These are phyloP conservation scores for Heteractis magnifica DNA, from an alignment of 92 coral and sea anemone genomes.

Conservation along the genomic window DNA sequence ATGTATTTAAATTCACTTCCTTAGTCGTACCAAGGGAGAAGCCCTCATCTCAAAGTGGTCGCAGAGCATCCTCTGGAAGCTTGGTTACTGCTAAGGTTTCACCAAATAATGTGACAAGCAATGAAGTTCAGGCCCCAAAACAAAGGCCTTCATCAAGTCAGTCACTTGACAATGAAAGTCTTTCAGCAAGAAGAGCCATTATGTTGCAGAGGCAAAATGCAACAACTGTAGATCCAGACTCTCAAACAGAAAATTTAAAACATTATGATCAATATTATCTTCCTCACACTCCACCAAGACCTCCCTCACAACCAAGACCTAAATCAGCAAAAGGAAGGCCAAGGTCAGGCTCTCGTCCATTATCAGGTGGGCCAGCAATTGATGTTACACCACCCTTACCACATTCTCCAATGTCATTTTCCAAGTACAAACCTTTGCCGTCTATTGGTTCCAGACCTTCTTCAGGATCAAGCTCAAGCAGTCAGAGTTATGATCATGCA, in stretches of 20 bases:
- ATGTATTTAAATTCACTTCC: background rate
- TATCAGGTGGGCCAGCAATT: constrained; percentile 23
- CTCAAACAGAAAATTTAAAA: background rate
- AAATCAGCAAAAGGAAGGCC: constrained; percentile 70
- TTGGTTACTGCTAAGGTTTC: background rate
- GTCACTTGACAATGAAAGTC: constrained; percentile 36
- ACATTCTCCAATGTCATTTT: constrained; percentile 65
- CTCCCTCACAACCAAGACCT: constrained; percentile 64
- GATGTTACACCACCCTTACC: constrained; percentile 35
- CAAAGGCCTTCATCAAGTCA: constrained; percentile 25
- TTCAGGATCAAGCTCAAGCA: constrained; percentile 15
- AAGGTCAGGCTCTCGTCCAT: constrained; percentile 36
- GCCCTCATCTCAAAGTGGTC: background rate
- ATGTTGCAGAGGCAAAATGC: constrained; percentile 47
- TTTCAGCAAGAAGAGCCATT: constrained; percentile 26
- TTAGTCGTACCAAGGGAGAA: constrained; percentile 15
- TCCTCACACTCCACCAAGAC: constrained; percentile 52
- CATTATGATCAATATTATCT: background rate
- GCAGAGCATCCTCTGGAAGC: constrained; percentile 38
- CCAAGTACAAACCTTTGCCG: constrained; percentile 74
- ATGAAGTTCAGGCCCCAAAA: constrained; percentile 11
- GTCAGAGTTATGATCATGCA: constrained; percentile 3
- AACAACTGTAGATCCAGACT: constrained; percentile 32
- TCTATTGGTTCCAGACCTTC: constrained; percentile 56
- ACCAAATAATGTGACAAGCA: background rate